Evolutionary conservation across 2,797 vertebrate genomes (phyloP), one percentile per base, ranked within the genome.

Genomic region (Sarcoramphus papa): DNA sequence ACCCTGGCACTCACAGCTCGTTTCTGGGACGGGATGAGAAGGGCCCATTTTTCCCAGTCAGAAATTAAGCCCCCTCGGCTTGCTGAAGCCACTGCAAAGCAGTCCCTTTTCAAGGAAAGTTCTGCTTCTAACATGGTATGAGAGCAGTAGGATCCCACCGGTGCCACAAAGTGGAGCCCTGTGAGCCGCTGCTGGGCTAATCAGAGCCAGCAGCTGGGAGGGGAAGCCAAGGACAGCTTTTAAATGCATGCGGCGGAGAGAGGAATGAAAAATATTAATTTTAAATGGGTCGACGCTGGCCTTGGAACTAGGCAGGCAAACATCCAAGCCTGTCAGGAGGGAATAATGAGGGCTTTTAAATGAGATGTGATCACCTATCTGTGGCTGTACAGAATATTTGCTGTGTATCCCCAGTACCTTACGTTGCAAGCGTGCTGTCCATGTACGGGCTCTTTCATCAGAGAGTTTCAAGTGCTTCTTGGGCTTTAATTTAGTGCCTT

Each of bases 311-410:
- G 80, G 90, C 74, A 88, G 96, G 95, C 95, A 97, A 96, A 82
- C 72, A 62, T 93, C 95, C 97, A 95, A 95, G 80, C 47, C 82
- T 95, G 83, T 97, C 95, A 94, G 69, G 27, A 91, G 96, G 92
- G 90, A 96, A 85, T 91, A 96, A 95, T 92, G 88, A 95, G 78
- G 37, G 85, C 62, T 88, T 94, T 93, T 74, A 93, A 96, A 97
- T 95, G 69, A 94, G 90, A 96, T 96, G 90, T 90, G 95, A 94
- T 97, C 88, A 88, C 92, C 92, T 89, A 88, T 94, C 82, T 96
- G 88, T 22, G 80, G 76, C 89, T 68, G 48, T 67, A 73, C 79
- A 81, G 91, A 72, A 37, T 79, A 87, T 85, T 95, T 89, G 63
- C 80, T 88, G 51, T 67, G 69, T 85, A 94, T 89, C 57, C 62